Conservation (phyloP, 2,888 invertebrate species). For the Nephrotoma appendiculata region DNA sequence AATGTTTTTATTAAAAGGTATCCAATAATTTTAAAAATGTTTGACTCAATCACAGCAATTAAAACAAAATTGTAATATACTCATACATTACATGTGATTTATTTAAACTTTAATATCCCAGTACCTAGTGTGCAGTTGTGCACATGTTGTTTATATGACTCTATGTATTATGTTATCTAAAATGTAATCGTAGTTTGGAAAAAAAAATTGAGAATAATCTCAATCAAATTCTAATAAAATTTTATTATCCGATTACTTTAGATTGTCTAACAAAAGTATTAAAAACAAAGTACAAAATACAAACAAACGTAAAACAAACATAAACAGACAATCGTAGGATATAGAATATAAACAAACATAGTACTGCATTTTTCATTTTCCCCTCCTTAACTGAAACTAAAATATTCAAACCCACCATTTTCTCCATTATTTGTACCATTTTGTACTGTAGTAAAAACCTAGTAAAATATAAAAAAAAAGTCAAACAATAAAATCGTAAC, state of each 20-base stretch:
- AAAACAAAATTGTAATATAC: too few species aligned
- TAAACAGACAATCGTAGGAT: not conserved
- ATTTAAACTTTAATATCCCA: too few species aligned
- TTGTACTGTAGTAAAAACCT: not conserved
- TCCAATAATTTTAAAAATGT: too few species aligned
- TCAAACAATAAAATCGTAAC: not conserved
- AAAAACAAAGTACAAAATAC: not conserved
- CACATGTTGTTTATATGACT: not conserved
- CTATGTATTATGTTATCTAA: not conserved
- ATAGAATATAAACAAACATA: not conserved
- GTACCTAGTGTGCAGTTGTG: too few species aligned
- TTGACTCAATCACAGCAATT: too few species aligned
- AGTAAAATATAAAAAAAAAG: not conserved
- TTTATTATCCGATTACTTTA: not conserved
- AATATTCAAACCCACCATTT: not conserved
- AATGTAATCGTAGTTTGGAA: not conserved
- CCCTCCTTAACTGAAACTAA: not conserved
- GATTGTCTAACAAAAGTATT: not conserved
- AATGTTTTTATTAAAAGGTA: too few species aligned
- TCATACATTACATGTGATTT: too few species aligned
- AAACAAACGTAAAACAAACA: not conserved
- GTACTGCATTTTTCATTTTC: not conserved
- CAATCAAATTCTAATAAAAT: not conserved
- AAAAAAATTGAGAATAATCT: not conserved
- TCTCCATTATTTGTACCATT: not conserved